Evolutionary conservation across 1,140 invertebrate species (phyloP), one percentile per base, ranked within the genome.

Genomic region (Zaprionus africanus): DNA sequence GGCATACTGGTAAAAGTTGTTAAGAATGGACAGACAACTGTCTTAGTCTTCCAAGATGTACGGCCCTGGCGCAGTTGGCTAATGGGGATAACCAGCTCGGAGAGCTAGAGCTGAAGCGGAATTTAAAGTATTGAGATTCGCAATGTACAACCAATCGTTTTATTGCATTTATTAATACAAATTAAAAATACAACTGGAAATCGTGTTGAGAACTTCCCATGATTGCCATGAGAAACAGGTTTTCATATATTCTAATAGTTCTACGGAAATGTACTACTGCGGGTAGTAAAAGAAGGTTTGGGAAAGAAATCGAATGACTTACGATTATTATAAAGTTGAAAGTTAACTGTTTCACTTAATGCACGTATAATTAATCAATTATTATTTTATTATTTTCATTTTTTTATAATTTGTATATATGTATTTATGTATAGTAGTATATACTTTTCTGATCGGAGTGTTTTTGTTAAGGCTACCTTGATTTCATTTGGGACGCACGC

Each of bases 1-100:
- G 84, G 57, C 0, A 15, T 88, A 5, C 54, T 88, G 22, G 61
- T 62, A 3, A 65, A 59, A 19, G 54, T 43, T 5, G 13, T 72
- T 5, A 53, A 43, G 5, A 11, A 13, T 12, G 62, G 65, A 0
- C 34, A 26, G 5, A 31, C 68, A 11, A 72, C 68, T 11, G 46
- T 82, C 0, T 43, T 71, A 19, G 41, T 79, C n/a, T 86, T 71
- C 7, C 84, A 88, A 56, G 85, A 90, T 53, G 13, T 84, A 19
- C 49, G 81, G 5, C 64, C 38, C 1, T 65, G 68, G 49, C 81
- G 68, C 28, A 58, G 61, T 1, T 87, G 84, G 84, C 71, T 87
- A 31, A 7, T 59, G 22, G 69, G 71, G 19, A 83, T 66, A 56
- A 59, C 53, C 46, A 11, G 38, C 54, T 15, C 56, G 76, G 34